A percentile compares a stretch with the other conserved stretches of the same genome.
phyloP scores from a whole-genome alignment of 2,113 vertebrate species.

The Piaya cayana region DNA sequence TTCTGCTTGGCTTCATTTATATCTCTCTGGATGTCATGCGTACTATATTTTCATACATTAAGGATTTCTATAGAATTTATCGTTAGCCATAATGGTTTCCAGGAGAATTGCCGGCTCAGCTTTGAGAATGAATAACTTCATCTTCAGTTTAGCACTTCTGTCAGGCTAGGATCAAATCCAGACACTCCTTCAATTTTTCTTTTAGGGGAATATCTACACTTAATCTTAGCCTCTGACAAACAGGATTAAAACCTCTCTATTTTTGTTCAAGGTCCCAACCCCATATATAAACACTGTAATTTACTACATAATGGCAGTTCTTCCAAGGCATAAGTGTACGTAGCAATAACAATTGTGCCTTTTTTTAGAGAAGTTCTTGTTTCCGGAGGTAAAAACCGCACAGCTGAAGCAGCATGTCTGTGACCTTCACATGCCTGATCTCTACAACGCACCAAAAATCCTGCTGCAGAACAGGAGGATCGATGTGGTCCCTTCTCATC shows the following conservation, averaged over 20 bases:
- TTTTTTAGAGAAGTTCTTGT: neutral
- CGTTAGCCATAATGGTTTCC: conserved; percentile 51
- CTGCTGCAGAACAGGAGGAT: neutral
- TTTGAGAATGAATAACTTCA: neutral
- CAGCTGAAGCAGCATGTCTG: accelerated
- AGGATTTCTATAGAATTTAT: conserved; percentile 32
- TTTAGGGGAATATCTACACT: conserved; percentile 22
- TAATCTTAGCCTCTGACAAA: conserved; percentile 29
- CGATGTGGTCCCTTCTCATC: neutral
- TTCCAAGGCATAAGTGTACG: neutral
- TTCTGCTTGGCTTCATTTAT: conserved; percentile 20
- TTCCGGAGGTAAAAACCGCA: neutral
- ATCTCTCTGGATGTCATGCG: neutral
- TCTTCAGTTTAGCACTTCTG: conserved; percentile 38
- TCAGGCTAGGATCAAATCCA: conserved; percentile 42
- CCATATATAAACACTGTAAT: conserved; percentile 38
- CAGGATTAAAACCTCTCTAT: conserved; percentile 43
- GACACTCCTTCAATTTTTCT: neutral
- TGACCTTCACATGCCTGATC: neutral
- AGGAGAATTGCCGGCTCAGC: conserved; percentile 49
- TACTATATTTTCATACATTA: conserved; percentile 4
- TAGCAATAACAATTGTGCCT: neutral
- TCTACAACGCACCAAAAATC: neutral
- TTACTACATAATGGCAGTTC: conserved; percentile 36
- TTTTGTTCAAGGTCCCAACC: conserved; percentile 39